Base-by-base conservation (phyloP, 2,888 invertebrate genomes). In the Limenitis camilla region DNA sequence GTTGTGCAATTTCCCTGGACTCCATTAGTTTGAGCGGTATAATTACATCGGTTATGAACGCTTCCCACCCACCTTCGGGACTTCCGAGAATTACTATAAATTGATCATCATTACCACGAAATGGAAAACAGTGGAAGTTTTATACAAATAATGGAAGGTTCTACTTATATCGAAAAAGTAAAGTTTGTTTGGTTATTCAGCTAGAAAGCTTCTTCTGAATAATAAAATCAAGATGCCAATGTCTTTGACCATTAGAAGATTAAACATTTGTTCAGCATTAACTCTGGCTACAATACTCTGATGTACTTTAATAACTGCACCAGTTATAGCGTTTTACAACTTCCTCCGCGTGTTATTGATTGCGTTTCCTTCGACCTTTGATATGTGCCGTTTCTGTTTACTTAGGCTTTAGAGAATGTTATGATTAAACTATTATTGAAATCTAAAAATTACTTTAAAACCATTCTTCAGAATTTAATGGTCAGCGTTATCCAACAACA, bases 311-410 rank as follows among this genome's bases (percentile, higher is more conserved):
- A 42, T 11, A 31, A 8, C n/a, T 41, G 31, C 19, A 36, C 51
- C 30, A 54, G 51, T 51, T 54, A 54, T 54, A 49, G 39, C 52
- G 41, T 50, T 55, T 59, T 54, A 61, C 51, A 61, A 61, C 61
- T 61, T 61, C 61, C 59, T 54, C 41, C 50, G 38, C 10, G 44
- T 61, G 59, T 61, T 61, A 52, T 54, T 50, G 41, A 39, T 53
- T 53, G 39, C 48, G 49, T 53, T 61, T 61, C 61, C 61, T 57
- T 38, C 49, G 51, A 57, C 55, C 57, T 57, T 52, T 57, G 40
- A 35, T 10, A 19, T 11, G 33, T 30, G 19, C 33, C 38, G 45
- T 47, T 30, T 40, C 29, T 30, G 19, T 38, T 27, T 42, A 38
- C 42, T 41, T 41, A 19, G 19, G 19, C 19, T 19, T 19, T 19